Evolutionary conservation across 2,888 invertebrate genomes (phyloP).

Genomic region (Oithona nana): DNA sequence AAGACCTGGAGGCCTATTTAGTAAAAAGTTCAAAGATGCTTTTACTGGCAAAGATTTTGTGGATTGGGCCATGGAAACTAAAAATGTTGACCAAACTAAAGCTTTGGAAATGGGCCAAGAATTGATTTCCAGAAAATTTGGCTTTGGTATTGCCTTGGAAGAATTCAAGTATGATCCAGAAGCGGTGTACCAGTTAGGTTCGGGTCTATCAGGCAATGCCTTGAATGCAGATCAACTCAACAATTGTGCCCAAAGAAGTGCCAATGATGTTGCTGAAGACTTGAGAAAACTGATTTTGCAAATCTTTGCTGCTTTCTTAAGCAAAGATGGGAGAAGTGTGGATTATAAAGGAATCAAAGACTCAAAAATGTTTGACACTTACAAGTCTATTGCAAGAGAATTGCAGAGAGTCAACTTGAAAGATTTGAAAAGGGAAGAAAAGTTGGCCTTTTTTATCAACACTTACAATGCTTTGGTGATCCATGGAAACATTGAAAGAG

Average conservation of each 20-base stretch:
- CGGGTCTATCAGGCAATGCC: not conserved
- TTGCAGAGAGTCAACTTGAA: conserved; percentile 26
- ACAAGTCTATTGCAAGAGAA: conserved; percentile 26
- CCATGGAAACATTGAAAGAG: conserved; percentile 29
- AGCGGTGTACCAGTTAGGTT: conserved; percentile 4
- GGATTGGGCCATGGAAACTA: conserved; percentile 1
- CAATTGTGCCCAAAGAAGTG: conserved; percentile 6
- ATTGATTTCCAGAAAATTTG: conserved; percentile 6
- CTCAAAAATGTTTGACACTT: conserved; percentile 21
- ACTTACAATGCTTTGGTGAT: conserved; percentile 33
- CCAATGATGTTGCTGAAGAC: conserved; percentile 12
- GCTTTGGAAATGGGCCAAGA: conserved; percentile 9
- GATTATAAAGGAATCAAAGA: conserved; percentile 24
- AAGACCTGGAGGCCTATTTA: not conserved
- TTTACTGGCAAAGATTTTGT: conserved; percentile 15
- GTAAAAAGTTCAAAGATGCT: conserved; percentile 1
- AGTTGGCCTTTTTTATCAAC: conserved; percentile 31
- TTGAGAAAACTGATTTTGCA: conserved; percentile 13
- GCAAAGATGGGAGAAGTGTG: conserved; percentile 22
- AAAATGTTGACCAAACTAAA: not conserved
- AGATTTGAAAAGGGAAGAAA: conserved; percentile 25
- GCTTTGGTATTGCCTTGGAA: conserved; percentile 1
- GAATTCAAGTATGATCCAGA: conserved; percentile 1
- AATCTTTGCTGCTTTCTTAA: conserved; percentile 7
- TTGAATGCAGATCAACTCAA: conserved; percentile 7